Conservation (phyloP, 2,113 vertebrate species). For the Coracopsis vasa region DNA sequence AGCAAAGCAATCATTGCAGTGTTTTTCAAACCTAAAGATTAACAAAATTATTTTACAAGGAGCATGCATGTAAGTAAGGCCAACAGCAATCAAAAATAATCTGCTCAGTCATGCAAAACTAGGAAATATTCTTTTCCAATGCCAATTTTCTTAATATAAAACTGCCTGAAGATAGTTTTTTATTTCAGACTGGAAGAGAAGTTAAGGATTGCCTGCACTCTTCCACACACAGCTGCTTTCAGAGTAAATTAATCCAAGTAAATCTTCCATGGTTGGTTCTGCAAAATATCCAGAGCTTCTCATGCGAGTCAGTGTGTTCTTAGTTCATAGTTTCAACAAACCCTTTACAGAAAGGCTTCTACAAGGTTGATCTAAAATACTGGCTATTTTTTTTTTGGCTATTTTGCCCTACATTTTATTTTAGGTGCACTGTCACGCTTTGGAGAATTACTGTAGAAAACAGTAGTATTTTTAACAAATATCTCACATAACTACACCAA, state of each 20-base stretch:
- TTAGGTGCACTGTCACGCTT: not conserved
- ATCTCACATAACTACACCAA: not conserved
- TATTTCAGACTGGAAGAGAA: not conserved
- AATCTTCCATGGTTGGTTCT: not conserved
- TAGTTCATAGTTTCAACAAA: not conserved
- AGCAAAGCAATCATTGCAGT: not conserved
- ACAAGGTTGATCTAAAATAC: not conserved
- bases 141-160: not conserved
- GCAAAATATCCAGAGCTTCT: not conserved
- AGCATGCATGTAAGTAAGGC: not conserved
- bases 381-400: not conserved
- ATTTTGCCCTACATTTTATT: not conserved
- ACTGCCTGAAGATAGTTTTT: not conserved
- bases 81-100: constrained; percentile 2
- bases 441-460: not conserved
- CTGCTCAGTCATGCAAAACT: not conserved
- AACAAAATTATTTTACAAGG: not conserved
- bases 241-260: not conserved
- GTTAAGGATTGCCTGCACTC: not conserved
- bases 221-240: not conserved
- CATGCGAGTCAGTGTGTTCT: not conserved
- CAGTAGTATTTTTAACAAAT: not conserved
- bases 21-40: not conserved
- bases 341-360: not conserved
- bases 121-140: not conserved